These are phyloP conservation scores for Lasioglossum vierecki DNA, from an alignment of 2,888 invertebrate species.

Conservation along the genomic window DNA sequence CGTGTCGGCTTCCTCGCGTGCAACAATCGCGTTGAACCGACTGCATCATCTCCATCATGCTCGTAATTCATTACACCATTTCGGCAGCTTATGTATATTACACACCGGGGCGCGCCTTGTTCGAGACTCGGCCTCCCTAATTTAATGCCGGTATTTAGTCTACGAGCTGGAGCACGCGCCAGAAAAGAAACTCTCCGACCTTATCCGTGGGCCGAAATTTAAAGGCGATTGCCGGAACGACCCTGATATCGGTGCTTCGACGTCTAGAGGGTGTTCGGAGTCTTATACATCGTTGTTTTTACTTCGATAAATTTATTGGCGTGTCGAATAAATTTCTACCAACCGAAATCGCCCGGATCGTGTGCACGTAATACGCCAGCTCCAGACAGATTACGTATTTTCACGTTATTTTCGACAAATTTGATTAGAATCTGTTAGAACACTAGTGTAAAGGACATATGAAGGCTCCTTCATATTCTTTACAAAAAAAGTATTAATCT, in stretches of 20 bases:
- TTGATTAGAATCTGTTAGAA: no score
- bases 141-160: constrained; percentile 62
- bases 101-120: constrained; percentile 44
- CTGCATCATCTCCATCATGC: constrained; percentile 8
- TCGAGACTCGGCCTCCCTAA: constrained; percentile 41
- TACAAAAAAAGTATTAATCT: no score
- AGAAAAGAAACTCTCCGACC: constrained; percentile 26
- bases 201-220: constrained; percentile 35
- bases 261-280: not conserved
- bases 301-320: not conserved
- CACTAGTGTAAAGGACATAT: no score
- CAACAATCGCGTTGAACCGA: not conserved
- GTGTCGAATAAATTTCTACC: not conserved
- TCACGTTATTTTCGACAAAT: no score
- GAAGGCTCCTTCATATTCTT: no score
- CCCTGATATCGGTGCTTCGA: not conserved
- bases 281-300: not conserved
- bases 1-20: constrained; percentile 1
- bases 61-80: constrained; percentile 50
- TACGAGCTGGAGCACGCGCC: constrained; percentile 48
- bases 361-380: not conserved
- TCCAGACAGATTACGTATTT: no score
- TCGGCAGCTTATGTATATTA: constrained; percentile 37
- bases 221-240: constrained; percentile 14
- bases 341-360: not conserved